Evolutionary conservation across 2,888 invertebrate genomes (phyloP).

Genomic region (Stenodema calcarata): DNA sequence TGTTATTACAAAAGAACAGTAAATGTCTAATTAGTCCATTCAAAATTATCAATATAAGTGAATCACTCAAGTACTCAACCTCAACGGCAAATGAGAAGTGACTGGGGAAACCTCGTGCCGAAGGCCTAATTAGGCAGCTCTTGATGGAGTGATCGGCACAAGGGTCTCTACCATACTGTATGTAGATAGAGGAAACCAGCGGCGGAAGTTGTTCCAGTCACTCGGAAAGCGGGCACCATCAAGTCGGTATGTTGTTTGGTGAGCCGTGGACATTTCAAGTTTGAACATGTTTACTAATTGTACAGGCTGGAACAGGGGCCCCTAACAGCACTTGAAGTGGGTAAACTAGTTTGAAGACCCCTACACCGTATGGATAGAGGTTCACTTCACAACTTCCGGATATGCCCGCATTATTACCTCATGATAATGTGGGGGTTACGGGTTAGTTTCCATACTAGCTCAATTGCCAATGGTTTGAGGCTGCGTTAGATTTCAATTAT

Average conservation of each 20-base stretch:
- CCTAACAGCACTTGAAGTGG: constrained; percentile 13
- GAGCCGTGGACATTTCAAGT: constrained; percentile 6
- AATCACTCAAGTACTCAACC: too few species aligned
- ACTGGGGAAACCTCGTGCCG: too few species aligned
- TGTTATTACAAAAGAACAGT: too few species aligned
- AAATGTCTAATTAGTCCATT: too few species aligned
- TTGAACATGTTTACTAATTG: constrained; percentile 14
- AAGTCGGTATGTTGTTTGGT: constrained; percentile 4
- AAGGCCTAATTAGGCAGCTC: too few species aligned
- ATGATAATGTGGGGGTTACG: neutral
- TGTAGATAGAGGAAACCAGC: neutral
- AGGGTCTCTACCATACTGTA: too few species aligned
- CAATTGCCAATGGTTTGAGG: neutral
- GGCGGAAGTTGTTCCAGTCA: neutral
- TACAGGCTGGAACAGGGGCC: neutral
- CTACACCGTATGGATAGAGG: neutral
- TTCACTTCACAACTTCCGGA: constrained; percentile 12
- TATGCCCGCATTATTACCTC: constrained; percentile 13
- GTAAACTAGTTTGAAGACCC: constrained; percentile 21
- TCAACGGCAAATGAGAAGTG: too few species aligned
- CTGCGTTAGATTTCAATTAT: neutral
- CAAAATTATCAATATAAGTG: too few species aligned
- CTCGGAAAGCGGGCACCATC: neutral
- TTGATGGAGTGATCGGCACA: too few species aligned
- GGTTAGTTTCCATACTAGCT: neutral